phyloP scores from a whole-genome alignment of 1,140 invertebrate genomes.

The Sitobion miscanthi region DNA sequence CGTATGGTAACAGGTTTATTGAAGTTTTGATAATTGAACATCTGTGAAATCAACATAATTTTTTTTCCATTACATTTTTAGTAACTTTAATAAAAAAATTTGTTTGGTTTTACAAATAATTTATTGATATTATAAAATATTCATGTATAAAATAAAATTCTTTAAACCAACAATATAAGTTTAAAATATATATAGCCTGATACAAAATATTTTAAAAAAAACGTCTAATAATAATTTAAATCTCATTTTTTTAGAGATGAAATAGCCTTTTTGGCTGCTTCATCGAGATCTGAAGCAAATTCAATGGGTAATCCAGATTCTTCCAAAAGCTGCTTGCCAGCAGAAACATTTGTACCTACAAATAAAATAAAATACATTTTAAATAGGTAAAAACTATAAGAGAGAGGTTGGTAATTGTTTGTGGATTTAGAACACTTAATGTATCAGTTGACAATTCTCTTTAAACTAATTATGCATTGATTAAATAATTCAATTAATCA shows the following conservation, averaged over 20 bases:
- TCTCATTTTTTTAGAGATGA: constrained; percentile 31
- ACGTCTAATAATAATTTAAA: not conserved
- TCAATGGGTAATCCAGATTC: constrained; percentile 83
- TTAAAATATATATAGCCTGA: not conserved
- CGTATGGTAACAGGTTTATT: not conserved
- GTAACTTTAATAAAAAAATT: not conserved
- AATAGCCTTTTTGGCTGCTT: constrained; percentile 90
- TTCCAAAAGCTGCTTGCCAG: constrained; percentile 74
- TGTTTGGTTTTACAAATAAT: not conserved
- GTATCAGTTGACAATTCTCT: not conserved
- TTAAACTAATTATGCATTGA: not conserved
- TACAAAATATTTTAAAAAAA: not conserved
- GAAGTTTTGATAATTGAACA: not conserved
- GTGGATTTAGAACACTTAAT: not conserved
- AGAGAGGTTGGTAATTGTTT: no score
- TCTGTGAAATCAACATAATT: not conserved
- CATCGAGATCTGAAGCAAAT: constrained; percentile 85
- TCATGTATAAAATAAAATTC: not conserved
- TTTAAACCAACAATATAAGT: not conserved
- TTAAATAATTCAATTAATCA: no score
- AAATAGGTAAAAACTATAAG: not conserved
- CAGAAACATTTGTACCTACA: constrained; percentile 75
- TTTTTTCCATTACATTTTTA: not conserved
- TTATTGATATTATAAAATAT: constrained; percentile 12
- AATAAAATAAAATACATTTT: constrained; percentile 52